phyloP scores from a whole-genome alignment of 2,888 invertebrate genomes.

The Ophion ellenae region DNA sequence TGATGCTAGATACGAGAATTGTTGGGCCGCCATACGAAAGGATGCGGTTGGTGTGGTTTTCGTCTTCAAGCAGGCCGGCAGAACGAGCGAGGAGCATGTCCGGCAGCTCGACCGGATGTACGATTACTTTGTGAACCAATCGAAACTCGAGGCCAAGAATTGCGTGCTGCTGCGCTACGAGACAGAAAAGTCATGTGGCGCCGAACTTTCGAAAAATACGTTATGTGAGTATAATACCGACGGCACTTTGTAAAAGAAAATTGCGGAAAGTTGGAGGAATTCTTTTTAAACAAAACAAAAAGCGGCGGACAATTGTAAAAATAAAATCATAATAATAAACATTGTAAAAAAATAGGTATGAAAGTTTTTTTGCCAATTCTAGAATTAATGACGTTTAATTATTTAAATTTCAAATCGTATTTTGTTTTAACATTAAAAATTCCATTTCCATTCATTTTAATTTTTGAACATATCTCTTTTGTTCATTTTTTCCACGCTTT shows the following conservation, averaged over 20 bases:
- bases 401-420: too few relatives aligned
- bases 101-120: slow-evolving; percentile 87
- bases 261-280: too few relatives aligned
- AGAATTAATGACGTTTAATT: too few relatives aligned
- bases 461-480: too few relatives aligned
- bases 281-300: too few relatives aligned
- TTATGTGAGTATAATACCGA: slow-evolving; percentile 84
- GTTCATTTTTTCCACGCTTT: too few relatives aligned
- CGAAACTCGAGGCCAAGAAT: slow-evolving; percentile 87
- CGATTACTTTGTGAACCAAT: slow-evolving; percentile 89
- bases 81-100: slow-evolving; percentile 84
- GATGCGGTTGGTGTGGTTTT: slow-evolving; percentile 89
- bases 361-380: too few relatives aligned
- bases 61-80: slow-evolving; percentile 85
- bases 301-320: too few relatives aligned
- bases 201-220: slow-evolving; percentile 82
- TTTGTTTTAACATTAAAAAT: too few relatives aligned
- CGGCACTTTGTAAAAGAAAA: background rate
- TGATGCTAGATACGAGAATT: slow-evolving; percentile 87
- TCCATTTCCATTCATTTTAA: too few relatives aligned
- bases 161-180: slow-evolving; percentile 88
- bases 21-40: slow-evolving; percentile 91
- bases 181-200: slow-evolving; percentile 84
- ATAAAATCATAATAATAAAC: too few relatives aligned
- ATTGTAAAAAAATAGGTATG: too few relatives aligned